A percentile compares a stretch with the other conserved stretches of the same genome.
phyloP scores from a whole-genome alignment of 2,888 invertebrate genomes.

The Pyralis farinalis region DNA sequence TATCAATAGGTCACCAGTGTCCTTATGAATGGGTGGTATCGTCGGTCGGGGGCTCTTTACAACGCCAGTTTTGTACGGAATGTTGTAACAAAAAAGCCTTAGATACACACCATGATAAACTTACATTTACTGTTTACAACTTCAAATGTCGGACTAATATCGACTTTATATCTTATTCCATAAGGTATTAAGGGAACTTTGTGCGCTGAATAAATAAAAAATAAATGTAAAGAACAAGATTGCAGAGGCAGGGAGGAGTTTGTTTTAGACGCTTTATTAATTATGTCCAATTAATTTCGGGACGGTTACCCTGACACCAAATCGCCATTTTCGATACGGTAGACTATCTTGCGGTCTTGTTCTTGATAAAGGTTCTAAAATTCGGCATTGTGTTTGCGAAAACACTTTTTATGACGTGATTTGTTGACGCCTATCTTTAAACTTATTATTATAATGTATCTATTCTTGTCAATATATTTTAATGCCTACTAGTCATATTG shows the following conservation, averaged over 20 bases:
- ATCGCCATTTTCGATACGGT: slow-evolving; percentile 56
- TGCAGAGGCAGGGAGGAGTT: slow-evolving; percentile 67
- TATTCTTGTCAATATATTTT: too few relatives aligned
- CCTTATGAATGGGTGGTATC: slow-evolving; percentile 79
- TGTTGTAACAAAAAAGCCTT: slow-evolving; percentile 77
- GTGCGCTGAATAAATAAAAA: slow-evolving; percentile 50
- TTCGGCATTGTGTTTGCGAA: background rate
- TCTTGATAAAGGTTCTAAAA: slow-evolving; percentile 19
- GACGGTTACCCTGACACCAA: slow-evolving; percentile 55
- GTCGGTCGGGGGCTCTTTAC: slow-evolving; percentile 66
- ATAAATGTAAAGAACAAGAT: slow-evolving; percentile 52
- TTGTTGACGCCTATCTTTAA: too few relatives aligned
- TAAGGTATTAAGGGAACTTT: slow-evolving; percentile 18
- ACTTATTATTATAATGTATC: too few relatives aligned
- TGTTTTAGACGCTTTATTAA: slow-evolving; percentile 76
- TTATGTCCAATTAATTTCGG: slow-evolving; percentile 77
- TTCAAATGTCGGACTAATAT: slow-evolving; percentile 19
- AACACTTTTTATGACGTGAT: too few relatives aligned
- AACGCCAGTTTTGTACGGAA: slow-evolving; percentile 79
- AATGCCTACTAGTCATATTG: too few relatives aligned
- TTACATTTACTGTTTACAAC: slow-evolving; percentile 35
- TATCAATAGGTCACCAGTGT: slow-evolving; percentile 79
- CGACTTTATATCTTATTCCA: slow-evolving; percentile 20
- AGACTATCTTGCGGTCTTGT: slow-evolving; percentile 35
- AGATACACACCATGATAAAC: slow-evolving; percentile 70